Evolutionary conservation across 1,140 invertebrate species (phyloP).

Genomic region (Lycorma delicatula): DNA sequence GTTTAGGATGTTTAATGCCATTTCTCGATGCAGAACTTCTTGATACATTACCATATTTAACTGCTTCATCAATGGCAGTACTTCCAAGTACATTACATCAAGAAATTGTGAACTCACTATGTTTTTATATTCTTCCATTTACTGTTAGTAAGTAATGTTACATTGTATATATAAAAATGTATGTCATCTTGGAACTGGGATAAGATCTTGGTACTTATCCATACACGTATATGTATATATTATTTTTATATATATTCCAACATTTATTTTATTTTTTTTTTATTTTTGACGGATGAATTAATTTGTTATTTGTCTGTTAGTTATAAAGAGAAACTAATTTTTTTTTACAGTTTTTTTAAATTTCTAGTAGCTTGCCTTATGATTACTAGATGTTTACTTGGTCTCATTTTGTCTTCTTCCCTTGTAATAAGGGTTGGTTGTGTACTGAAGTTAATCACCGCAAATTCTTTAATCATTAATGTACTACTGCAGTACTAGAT

Average conservation of each 20-base stretch:
- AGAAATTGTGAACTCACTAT: conserved; percentile 89
- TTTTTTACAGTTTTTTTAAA: no score
- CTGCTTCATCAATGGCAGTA: conserved; percentile 86
- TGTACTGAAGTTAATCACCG: no score
- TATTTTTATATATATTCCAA: background rate
- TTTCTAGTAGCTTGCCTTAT: no score
- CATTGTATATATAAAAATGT: background rate
- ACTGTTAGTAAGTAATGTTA: conserved; percentile 69
- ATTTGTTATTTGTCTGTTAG: no score
- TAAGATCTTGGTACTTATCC: background rate
- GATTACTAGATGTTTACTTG: no score
- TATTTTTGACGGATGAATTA: no score
- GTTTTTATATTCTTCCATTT: conserved; percentile 93
- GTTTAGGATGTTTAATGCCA: conserved; percentile 83
- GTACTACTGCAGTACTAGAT: no score
- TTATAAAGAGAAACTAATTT: no score
- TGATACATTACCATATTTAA: conserved; percentile 88
- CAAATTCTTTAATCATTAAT: no score
- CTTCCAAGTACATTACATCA: conserved; percentile 86
- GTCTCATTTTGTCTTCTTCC: no score
- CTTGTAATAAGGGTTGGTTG: no score
- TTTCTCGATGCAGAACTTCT: conserved; percentile 95
- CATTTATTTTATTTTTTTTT: background rate
- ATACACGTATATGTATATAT: background rate
- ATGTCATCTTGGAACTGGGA: background rate